Evolutionary conservation across 2,797 vertebrate genomes (phyloP).

Genomic region (Hirundo rustica): DNA sequence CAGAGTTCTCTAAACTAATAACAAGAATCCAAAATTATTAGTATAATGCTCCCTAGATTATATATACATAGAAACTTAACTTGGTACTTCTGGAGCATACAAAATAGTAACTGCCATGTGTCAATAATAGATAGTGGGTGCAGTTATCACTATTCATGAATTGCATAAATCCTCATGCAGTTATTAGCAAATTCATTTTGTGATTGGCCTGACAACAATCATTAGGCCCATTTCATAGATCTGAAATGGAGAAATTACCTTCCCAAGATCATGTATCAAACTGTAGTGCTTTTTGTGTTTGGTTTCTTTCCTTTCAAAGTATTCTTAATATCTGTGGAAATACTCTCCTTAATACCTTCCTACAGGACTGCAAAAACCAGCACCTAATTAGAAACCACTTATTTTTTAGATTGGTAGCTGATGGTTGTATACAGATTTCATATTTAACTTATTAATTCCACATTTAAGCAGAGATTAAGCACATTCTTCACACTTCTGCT

Average conservation of each 20-base stretch:
- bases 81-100: fast-evolving
- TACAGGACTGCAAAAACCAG: not conserved
- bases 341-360: not conserved
- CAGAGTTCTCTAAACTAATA: not conserved
- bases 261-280: not conserved
- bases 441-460: not conserved
- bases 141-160: not conserved
- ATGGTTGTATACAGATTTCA: not conserved
- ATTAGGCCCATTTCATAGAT: not conserved
- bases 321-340: not conserved
- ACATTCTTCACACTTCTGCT: not conserved
- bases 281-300: fast-evolving
- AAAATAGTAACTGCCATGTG: not conserved
- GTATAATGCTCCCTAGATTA: fast-evolving
- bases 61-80: fast-evolving
- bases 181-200: not conserved
- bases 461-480: not conserved
- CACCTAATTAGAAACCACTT: not conserved
- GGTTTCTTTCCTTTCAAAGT: not conserved
- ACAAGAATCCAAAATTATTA: not conserved
- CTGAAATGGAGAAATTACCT: not conserved
- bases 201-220: not conserved
- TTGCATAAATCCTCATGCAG: not conserved
- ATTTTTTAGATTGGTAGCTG: not conserved
- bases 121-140: not conserved